Evolutionary conservation across 1,140 invertebrate genomes (phyloP).

Genomic region (Psilanteris sp.): DNA sequence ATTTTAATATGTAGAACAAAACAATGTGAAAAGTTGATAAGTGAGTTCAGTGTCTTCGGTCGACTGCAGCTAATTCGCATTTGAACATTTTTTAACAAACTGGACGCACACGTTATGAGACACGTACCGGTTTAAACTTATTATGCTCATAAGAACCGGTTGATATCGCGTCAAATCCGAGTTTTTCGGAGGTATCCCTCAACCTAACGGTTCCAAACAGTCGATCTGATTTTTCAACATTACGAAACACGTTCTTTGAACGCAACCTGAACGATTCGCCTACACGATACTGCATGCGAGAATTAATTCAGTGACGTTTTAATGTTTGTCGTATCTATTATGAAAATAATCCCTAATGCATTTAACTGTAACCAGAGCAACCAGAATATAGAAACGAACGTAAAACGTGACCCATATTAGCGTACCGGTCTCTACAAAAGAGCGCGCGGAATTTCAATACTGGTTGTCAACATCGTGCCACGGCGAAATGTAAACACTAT

Average conservation of each 20-base stretch:
- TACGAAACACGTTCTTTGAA: slow-evolving; percentile 35
- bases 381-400: slow-evolving; percentile 30
- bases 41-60: slow-evolving; percentile 15
- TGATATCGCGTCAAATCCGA: slow-evolving; percentile 52
- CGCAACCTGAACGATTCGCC: slow-evolving; percentile 34
- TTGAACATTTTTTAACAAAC: slow-evolving; percentile 12
- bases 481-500: slow-evolving; percentile 27
- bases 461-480: slow-evolving; percentile 35
- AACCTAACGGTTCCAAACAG: slow-evolving; percentile 44
- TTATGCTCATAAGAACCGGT: slow-evolving; percentile 53
- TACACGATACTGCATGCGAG: slow-evolving; percentile 15
- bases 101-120: slow-evolving; percentile 9
- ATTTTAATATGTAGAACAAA: slow-evolving; percentile 9
- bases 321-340: slow-evolving; percentile 55
- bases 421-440: slow-evolving; percentile 35
- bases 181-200: slow-evolving; percentile 43
- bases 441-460: slow-evolving; percentile 24
- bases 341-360: slow-evolving; percentile 34
- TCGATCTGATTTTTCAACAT: slow-evolving; percentile 47
- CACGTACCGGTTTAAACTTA: slow-evolving; percentile 47
- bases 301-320: slow-evolving; percentile 43
- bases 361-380: slow-evolving; percentile 12
- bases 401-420: slow-evolving; percentile 46
- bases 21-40: slow-evolving; percentile 42
- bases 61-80: slow-evolving; percentile 34